Evolutionary conservation across 2,888 invertebrate genomes (phyloP).

Genomic region (Laothoe populi): DNA sequence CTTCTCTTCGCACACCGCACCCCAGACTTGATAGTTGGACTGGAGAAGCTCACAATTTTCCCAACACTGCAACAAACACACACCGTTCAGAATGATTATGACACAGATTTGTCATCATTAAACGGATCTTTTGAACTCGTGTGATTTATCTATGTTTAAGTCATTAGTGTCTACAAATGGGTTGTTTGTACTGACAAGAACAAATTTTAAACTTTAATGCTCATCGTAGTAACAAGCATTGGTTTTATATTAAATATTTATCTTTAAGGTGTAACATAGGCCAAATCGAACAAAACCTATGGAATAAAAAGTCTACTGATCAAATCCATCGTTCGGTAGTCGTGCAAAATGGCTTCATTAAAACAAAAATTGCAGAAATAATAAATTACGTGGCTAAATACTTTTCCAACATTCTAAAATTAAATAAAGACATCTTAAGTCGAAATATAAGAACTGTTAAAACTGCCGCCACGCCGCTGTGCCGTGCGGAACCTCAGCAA

Average conservation of each 20-base stretch:
- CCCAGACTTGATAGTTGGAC: slow-evolving; percentile 90
- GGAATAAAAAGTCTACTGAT: too few species aligned
- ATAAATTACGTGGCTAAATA: too few species aligned
- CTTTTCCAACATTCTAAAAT: too few species aligned
- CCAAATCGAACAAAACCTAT: too few species aligned
- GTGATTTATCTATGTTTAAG: slow-evolving; percentile 54
- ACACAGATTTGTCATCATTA: slow-evolving; percentile 55
- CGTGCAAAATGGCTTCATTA: too few species aligned
- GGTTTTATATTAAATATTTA: slow-evolving; percentile 45
- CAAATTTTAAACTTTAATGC: slow-evolving; percentile 54
- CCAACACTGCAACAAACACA: slow-evolving; percentile 88
- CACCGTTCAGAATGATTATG: slow-evolving; percentile 46
- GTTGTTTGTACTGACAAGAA: slow-evolving; percentile 55
- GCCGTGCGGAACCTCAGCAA: too few species aligned
- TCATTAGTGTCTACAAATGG: slow-evolving; percentile 54
- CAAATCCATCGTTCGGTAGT: too few species aligned
- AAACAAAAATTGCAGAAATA: too few species aligned
- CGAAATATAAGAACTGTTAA: too few species aligned
- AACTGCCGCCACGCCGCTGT: too few species aligned
- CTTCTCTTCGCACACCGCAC: slow-evolving; percentile 88
- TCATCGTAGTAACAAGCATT: slow-evolving; percentile 44
- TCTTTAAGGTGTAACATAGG: too few species aligned
- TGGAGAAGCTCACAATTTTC: slow-evolving; percentile 90
- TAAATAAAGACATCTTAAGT: too few species aligned
- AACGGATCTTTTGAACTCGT: slow-evolving; percentile 54